Percentiles rank a stretch among this genome's conserved stretches.
Conservation (phyloP, 2,888 invertebrate species). For the Strigamia maritima region DNA sequence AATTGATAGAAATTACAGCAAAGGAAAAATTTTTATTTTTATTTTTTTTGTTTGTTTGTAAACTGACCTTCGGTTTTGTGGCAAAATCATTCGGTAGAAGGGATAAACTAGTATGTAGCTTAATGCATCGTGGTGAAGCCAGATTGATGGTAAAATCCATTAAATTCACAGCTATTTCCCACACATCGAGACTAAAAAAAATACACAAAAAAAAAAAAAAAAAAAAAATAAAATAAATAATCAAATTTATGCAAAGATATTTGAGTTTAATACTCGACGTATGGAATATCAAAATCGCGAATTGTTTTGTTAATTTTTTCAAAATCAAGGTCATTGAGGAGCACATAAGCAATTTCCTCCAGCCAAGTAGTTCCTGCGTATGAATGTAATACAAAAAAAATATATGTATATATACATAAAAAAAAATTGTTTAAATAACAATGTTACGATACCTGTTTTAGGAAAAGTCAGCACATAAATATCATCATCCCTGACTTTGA, state of each 20-base stretch:
- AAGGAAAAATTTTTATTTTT: too few species aligned
- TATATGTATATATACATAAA: too few species aligned
- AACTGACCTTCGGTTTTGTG: not conserved
- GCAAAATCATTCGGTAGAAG: not conserved
- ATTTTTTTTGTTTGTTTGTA: too few species aligned
- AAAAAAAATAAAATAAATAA: not conserved
- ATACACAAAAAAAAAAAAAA: not conserved
- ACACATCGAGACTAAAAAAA: not conserved
- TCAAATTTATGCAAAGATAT: too few species aligned
- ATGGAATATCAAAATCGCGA: not conserved
- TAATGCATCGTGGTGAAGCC: not conserved
- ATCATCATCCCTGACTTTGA: not conserved
- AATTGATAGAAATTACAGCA: too few species aligned
- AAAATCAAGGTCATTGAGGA: conserved; percentile 68
- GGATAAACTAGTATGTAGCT: not conserved
- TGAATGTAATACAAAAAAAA: not conserved
- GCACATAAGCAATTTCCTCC: conserved; percentile 87
- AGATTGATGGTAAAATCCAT: not conserved
- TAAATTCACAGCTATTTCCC: not conserved
- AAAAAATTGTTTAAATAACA: too few species aligned
- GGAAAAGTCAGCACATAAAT: not conserved
- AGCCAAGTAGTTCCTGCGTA: conserved; percentile 80
- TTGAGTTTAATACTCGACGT: not conserved
- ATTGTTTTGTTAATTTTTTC: conserved; percentile 62
- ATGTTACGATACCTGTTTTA: not conserved